Evolutionary conservation across 2,797 vertebrate species (phyloP), one percentile per base, ranked within the genome.

Genomic region (Leptodactylus fallax): DNA sequence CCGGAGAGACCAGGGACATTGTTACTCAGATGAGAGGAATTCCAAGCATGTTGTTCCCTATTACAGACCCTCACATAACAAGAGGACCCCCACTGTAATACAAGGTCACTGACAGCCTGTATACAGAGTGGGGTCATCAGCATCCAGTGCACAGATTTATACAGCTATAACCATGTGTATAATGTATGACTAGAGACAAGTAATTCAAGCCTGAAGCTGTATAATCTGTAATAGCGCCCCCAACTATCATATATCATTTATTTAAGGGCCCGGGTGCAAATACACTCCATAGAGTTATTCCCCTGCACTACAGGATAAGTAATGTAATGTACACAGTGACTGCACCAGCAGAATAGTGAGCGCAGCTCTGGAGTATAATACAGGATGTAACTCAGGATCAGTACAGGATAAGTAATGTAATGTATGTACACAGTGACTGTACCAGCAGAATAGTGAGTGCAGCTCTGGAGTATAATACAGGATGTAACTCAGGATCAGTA

Each of bases 1-100:
- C 58, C 55, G 12, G 21, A 23, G 7, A 76, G 55, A 60, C 1
- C 8, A 21, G 65, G 58, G 67, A 85, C 53, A 77, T 61, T 61
- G 82, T 80, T 78, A 85, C 23, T 88, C 87, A 88, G 7, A 17
- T 1, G 11, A 63, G 19, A 85, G 78, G 78, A 88, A 88, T 88
- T 10, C 49, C 55, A 85, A n/a, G 69, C 67, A 88, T 85, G 25
- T 23, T 51, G 19, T 53, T 53, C 21, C 78, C 19, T 56, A 17
- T 45, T 51, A 27, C n/a, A 53, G 79, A n/a, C 86, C 79, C 47
- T 76, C 47, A 45, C n/a, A 14, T 17, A 65, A 72, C 9, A 61
- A 55, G 8, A 19, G 19, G 21, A 53, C 77, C 85, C 53, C 49
- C 11, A 1, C 36, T 17, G 61, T 67, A 67, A 55, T 27, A 21